phyloP scores from a whole-genome alignment of 2,888 invertebrate genomes.

The Ernsta delagoae region DNA sequence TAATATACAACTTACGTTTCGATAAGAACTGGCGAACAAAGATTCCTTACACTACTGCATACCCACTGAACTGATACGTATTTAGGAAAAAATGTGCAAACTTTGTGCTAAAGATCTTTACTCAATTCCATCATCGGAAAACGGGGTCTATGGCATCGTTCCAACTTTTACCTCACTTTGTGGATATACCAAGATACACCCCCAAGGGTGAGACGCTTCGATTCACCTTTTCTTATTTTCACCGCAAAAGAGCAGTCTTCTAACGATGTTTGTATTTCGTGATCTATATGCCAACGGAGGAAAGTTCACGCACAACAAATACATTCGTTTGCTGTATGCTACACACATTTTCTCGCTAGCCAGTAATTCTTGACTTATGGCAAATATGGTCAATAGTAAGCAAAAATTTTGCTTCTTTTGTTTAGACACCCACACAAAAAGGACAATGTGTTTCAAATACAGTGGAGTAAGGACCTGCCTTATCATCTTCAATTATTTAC shows the following conservation, averaged over 20 bases:
- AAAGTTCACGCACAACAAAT: constrained; percentile 13
- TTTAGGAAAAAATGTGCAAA: constrained; percentile 13
- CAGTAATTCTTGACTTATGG: neutral
- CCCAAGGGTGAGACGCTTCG: constrained; percentile 18
- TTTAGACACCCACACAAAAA: too few species aligned
- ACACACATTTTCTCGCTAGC: neutral
- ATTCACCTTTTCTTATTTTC: constrained; percentile 33
- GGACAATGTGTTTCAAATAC: too few species aligned
- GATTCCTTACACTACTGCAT: neutral
- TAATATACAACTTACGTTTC: too few species aligned
- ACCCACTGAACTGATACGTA: neutral
- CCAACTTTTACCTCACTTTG: constrained; percentile 33
- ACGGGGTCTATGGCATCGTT: constrained; percentile 23
- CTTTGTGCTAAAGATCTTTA: constrained; percentile 7
- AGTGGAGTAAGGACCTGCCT: too few species aligned
- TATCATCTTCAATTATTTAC: too few species aligned
- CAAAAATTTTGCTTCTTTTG: neutral
- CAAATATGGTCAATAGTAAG: neutral
- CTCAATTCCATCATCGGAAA: constrained; percentile 25
- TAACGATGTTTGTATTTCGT: constrained; percentile 30
- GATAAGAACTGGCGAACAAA: neutral
- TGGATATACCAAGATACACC: constrained; percentile 22
- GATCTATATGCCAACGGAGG: constrained; percentile 13
- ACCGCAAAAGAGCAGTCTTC: constrained; percentile 18
- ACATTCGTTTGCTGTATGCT: constrained; percentile 1